A percentile compares a stretch with the other conserved stretches of the same genome.
These are phyloP conservation scores for Hemichromis elongatus DNA, from an alignment of 2,113 vertebrate species.

Conservation along the genomic window DNA sequence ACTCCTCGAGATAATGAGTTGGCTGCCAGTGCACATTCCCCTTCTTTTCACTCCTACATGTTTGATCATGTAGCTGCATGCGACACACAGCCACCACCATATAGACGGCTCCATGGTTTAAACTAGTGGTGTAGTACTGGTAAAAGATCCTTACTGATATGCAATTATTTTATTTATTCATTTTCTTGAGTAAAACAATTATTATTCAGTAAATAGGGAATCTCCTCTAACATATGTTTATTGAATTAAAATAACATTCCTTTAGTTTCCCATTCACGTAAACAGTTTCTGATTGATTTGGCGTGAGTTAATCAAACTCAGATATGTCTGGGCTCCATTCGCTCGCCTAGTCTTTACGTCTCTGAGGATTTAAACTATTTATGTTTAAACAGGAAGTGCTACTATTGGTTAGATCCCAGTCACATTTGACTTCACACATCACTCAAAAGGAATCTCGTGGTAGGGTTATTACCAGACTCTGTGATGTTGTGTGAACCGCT, in stretches of 20 bases:
- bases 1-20: not conserved
- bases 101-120: not conserved
- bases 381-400: constrained; percentile 39
- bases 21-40: not conserved
- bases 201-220: not conserved
- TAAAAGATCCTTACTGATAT: not conserved
- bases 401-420: not conserved
- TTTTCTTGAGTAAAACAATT: not conserved
- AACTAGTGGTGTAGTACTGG: not conserved
- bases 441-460: constrained; percentile 26
- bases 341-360: constrained; percentile 26
- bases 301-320: not conserved
- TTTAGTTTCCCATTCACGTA: not conserved
- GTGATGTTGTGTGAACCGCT: not conserved
- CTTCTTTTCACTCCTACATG: constrained; percentile 13
- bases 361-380: constrained; percentile 64
- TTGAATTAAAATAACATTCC: not conserved
- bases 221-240: not conserved
- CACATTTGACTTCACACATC: constrained; percentile 31
- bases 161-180: not conserved
- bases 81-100: not conserved
- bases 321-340: constrained; percentile 39
- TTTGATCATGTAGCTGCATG: constrained; percentile 15
- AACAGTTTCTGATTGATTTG: not conserved
- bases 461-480: not conserved